Evolutionary conservation across 1,140 invertebrate species (phyloP), one percentile per base, ranked within the genome.

Genomic region (Asobara japonica): DNA sequence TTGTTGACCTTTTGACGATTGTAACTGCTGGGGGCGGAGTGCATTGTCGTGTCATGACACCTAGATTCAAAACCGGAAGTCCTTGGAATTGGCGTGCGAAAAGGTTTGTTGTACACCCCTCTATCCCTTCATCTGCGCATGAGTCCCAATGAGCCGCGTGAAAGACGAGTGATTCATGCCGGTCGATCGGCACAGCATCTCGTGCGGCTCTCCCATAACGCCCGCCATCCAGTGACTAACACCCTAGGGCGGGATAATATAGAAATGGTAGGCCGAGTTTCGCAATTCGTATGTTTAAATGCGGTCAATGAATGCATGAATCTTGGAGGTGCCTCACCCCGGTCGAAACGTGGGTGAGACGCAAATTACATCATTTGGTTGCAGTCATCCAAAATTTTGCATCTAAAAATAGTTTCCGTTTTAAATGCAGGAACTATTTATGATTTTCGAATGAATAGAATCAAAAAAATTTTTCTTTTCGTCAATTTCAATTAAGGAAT

Each of bases 181-280:
- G 51, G 8, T 10, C 51, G 51, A 56, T 56, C 51, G 51, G 25
- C 22, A 56, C 51, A 56, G 25, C 51, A 56, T 56, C 51, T 56
- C 51, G 51, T 16, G 8, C 51, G 51, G 51, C 51, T 56, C 51
- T 56, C 51, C 51, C 51, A 56, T 56, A 27, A 56, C 51, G 51
- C 51, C 51, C 51, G 51, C 20, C 51, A 56, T 20, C 18, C 13
- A 27, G 51, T 56, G 51, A 56, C 51, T 56, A 56, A 56, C 51
- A 56, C 51, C 51, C 51, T 56, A 56, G 51, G 51, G 51, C 51
- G 51, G 51, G 16, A 20, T 27, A 56, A 56, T 56, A 56, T 56
- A 56, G 51, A 4, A 56, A 56, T 56, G 51, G 51, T 56, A 56
- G 51, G 51, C 51, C 51, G 51, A 56, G 51, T 56, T 56, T 56